Conservation (phyloP, 2,797 vertebrate genomes). For the Delichon dasypus region DNA sequence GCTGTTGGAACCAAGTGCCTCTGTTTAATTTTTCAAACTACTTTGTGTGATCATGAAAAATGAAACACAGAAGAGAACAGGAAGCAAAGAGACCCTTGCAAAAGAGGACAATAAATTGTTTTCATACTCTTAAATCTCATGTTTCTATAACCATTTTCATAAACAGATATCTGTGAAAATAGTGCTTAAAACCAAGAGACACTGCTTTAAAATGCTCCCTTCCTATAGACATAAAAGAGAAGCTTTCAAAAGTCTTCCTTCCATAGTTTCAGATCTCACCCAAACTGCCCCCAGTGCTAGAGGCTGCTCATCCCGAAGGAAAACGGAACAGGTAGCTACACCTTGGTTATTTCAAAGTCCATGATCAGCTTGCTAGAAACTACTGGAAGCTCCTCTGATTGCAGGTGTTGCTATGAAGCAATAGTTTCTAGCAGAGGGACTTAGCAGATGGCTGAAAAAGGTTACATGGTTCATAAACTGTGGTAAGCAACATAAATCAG, state of each 20-base stretch:
- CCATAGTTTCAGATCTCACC: not conserved
- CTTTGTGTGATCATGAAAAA: slow-evolving; percentile 36
- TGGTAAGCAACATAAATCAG: not conserved
- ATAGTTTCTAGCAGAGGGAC: not conserved
- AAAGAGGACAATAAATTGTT: not conserved
- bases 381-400: not conserved
- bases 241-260: not conserved
- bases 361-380: not conserved
- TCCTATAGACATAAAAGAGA: not conserved
- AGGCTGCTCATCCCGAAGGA: not conserved
- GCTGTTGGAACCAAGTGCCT: not conserved
- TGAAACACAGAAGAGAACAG: not conserved
- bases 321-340: not conserved
- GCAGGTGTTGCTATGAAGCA: not conserved
- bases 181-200: not conserved
- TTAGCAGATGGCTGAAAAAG: not conserved
- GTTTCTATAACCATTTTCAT: not conserved
- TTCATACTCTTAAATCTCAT: not conserved
- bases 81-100: not conserved
- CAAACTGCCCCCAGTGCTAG: not conserved
- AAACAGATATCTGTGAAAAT: not conserved
- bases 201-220: not conserved
- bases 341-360: not conserved
- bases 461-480: not conserved
- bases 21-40: slow-evolving; percentile 23